These are phyloP conservation scores for Rhyacophila brunnea DNA, from an alignment of 1,140 invertebrate genomes.

Conservation along the genomic window DNA sequence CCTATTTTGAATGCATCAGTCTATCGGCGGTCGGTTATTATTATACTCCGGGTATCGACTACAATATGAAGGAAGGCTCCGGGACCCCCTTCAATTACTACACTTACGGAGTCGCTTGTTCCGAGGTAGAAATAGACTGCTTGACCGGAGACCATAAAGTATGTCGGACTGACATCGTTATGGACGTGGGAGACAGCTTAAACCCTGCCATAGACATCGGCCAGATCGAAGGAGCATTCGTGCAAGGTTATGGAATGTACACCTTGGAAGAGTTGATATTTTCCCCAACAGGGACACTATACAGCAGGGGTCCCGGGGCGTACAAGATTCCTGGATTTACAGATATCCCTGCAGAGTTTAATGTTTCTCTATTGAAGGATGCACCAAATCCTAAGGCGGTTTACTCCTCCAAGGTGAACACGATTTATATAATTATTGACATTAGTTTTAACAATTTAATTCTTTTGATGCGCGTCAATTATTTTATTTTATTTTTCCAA, in stretches of 20 bases:
- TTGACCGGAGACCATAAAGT: conserved; percentile 87
- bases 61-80: conserved; percentile 68
- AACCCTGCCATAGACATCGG: conserved; percentile 97
- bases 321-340: conserved; percentile 92
- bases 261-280: conserved; percentile 88
- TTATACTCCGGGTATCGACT: conserved; percentile 75
- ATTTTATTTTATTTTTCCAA: too few species aligned
- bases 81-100: conserved; percentile 79
- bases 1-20: conserved; percentile 78
- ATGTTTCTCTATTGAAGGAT: conserved; percentile 87
- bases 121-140: conserved; percentile 86
- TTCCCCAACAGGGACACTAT: conserved; percentile 77
- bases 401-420: conserved; percentile 87
- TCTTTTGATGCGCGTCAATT: too few species aligned
- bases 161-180: conserved; percentile 87
- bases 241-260: conserved; percentile 91
- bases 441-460: too few species aligned
- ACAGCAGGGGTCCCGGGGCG: conserved; percentile 84
- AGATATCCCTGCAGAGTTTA: conserved; percentile 89
- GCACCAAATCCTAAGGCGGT: conserved; percentile 85
- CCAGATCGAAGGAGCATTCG: conserved; percentile 91
- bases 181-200: conserved; percentile 88
- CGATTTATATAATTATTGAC: too few species aligned
- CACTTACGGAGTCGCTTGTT: conserved; percentile 75
- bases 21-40: conserved; percentile 88